Base-by-base conservation (phyloP, 2,888 invertebrate species). In the Dicycla oo region DNA sequence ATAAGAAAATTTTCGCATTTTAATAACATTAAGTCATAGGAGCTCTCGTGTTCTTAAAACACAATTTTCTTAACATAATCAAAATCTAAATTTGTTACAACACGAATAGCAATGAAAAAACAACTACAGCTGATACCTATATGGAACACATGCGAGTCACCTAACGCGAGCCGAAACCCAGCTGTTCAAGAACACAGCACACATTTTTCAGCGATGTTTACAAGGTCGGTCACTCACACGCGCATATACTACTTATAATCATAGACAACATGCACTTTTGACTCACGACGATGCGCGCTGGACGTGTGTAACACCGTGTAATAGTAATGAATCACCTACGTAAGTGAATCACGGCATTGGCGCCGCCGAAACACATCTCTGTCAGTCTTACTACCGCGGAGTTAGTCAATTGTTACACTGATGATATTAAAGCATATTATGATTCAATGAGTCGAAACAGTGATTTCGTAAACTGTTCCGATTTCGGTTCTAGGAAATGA, bases 181-280 rank as follows among this genome's bases (percentile, higher is more conserved):
- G 81, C 80, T 79, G 69, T 81, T 70, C 78, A 75, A 77, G 71
- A 78, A 67, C 75, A 73, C 69, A 67, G 73, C 67, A 62, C 71
- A 69, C 81, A 83, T 82, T 85, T 88, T 88, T 89, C 88, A 88
- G 88, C 85, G 83, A 86, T 88, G 88, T 89, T 89, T 87, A 88
- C 93, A 94, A 94, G 94, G 93, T 87, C 93, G 93, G 94, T 94
- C 93, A 89, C 85, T 91, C 89, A 91, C 93, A 88, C 88, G 70
- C 38, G 63, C 65, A 64, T 71, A 45, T 70, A 79, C n/a, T 34
- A 34, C 34, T 34, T 67, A 69, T 69, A 80, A 65, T 75, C 62
- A 62, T 78, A 85, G 81, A 75, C 84, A 79, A 81, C 76, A 74
- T 84, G 84, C 76, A 81, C 75, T 81, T 81, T 86, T 84, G 84